These are phyloP conservation scores for Chloroceryle amazona DNA, from an alignment of 2,797 vertebrate species.

Conservation along the genomic window DNA sequence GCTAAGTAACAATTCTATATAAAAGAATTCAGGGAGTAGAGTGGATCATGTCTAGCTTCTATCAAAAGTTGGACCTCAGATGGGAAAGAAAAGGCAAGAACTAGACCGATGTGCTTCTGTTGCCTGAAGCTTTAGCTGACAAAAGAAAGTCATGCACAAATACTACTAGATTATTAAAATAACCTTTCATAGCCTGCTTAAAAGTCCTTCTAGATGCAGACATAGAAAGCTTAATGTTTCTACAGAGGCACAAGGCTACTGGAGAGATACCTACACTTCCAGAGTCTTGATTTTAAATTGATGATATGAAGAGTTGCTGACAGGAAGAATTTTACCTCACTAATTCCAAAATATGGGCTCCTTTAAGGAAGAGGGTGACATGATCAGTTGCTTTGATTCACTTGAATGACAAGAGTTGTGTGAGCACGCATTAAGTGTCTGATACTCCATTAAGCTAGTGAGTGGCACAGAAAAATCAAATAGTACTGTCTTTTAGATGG, in stretches of 20 bases:
- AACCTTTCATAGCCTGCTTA: background rate
- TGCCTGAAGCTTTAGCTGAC: background rate
- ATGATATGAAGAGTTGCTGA: background rate
- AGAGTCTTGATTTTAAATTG: background rate
- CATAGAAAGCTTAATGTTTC: background rate
- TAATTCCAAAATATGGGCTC: background rate
- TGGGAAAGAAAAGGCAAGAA: background rate
- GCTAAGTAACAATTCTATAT: background rate
- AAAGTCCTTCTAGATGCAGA: background rate
- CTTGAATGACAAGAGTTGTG: background rate
- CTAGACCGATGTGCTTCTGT: background rate
- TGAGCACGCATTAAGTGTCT: background rate
- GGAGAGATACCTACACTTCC: background rate
- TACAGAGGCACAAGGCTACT: background rate
- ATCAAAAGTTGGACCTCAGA: background rate
- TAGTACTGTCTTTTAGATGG: background rate
- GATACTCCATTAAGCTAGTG: background rate
- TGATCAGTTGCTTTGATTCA: background rate
- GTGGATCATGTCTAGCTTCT: accelerated
- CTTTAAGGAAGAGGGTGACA: background rate
- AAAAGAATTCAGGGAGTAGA: background rate
- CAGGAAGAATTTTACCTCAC: background rate
- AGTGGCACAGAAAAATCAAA: background rate
- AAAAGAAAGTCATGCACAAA: background rate
- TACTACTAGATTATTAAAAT: background rate